Base-by-base conservation (phyloP, 1,140 invertebrate species). In the Drosophila obscura region DNA sequence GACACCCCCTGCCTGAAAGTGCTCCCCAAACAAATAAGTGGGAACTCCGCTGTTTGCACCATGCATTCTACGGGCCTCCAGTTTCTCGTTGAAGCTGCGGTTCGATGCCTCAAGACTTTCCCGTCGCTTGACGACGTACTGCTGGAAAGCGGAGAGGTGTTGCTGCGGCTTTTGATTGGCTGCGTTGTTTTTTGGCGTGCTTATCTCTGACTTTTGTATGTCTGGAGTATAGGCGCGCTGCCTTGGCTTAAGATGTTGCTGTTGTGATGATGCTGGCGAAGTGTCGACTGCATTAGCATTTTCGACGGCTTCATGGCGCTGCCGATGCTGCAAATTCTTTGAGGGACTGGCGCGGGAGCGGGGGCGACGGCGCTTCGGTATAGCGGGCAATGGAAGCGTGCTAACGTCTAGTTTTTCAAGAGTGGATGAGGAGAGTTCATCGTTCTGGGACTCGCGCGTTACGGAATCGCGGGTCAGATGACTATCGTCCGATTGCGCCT, bases 41-140 rank as follows among this genome's bases (percentile, higher is more conserved):
- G 91, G 91, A 22, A 90, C 66, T 43, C 69, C 67, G 19, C 11
- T 39, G 35, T 51, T 62, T 5, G 71, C 41, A 28, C 60, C 64
- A 48, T 91, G 90, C 90, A 91, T 91, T 76, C 76, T 90, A 51
- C 90, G 88, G 43, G 90, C 79, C 75, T 91, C 90, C 67, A 91
- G 87, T 58, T 91, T 91, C 69, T 91, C 90, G 87, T 91, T 91
- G 45, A 91, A 91, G 52, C 77, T 83, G 39, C 90, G 87, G 43
- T 91, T 80, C 5, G 90, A 91, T 46, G 90, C 87, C 58, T 91
- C 90, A 9, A 91, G 73, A 69, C 90, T 91, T 56, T 91, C 90
- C 1, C 90, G 77, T 51, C 90, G 79, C 74, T 89, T 90, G 11
- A 90, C 90, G n/a, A 87, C 87, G 90, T 91, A 91, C 52, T 89